phyloP scores from a whole-genome alignment of 2,888 invertebrate species.

The Drosophila cyrtoloma region DNA sequence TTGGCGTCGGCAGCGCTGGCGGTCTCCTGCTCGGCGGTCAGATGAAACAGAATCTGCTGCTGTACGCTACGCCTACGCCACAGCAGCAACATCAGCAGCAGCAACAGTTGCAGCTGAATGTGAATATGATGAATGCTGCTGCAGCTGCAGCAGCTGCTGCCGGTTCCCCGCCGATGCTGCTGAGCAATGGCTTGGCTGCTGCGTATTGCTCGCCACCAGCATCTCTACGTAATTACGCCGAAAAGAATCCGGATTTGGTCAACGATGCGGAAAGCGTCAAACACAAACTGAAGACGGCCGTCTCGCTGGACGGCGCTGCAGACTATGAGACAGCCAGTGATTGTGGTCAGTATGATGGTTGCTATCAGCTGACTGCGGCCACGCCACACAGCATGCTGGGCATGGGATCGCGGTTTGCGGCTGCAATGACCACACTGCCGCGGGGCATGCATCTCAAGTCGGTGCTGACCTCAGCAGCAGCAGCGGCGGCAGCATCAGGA shows the following conservation, averaged over 20 bases:
- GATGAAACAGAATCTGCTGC: slow-evolving; percentile 84
- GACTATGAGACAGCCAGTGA: slow-evolving; percentile 83
- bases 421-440: slow-evolving; percentile 86
- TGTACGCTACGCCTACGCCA: slow-evolving; percentile 81
- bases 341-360: slow-evolving; percentile 83
- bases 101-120: slow-evolving; percentile 75
- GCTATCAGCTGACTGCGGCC: slow-evolving; percentile 82
- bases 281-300: slow-evolving; percentile 85
- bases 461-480: slow-evolving; percentile 61
- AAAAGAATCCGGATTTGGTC: slow-evolving; percentile 92
- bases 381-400: slow-evolving; percentile 73
- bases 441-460: slow-evolving; percentile 86
- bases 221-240: slow-evolving; percentile 86
- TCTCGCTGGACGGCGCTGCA: slow-evolving; percentile 83
- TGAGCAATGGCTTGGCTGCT: slow-evolving; percentile 71
- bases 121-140: slow-evolving; percentile 70
- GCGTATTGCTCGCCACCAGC: slow-evolving; percentile 87
- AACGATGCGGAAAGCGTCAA: slow-evolving; percentile 90
- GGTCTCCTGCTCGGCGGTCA: slow-evolving; percentile 83
- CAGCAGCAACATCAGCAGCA: slow-evolving; percentile 59
- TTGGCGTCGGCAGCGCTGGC: slow-evolving; percentile 40
- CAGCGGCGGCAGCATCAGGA: slow-evolving; percentile 45
- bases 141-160: slow-evolving; percentile 81
- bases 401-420: slow-evolving; percentile 83
- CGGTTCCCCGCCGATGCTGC: slow-evolving; percentile 82